Percentiles rank a stretch among this genome's conserved stretches.
These are phyloP conservation scores for Melanotaenia pygmaea DNA, from an alignment of 2,797 vertebrate genomes.

Conservation along the genomic window DNA sequence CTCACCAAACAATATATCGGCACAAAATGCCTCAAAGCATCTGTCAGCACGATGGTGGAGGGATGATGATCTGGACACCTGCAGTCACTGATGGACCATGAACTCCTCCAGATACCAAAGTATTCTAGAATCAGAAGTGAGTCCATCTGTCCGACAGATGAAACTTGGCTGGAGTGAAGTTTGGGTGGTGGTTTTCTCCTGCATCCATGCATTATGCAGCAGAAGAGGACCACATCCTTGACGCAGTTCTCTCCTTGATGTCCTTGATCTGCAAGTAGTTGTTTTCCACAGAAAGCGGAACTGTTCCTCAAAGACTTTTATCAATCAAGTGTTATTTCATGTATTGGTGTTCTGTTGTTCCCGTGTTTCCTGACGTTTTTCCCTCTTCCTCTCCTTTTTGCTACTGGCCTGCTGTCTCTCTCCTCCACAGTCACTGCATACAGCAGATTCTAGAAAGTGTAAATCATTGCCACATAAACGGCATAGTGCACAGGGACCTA, in stretches of 20 bases:
- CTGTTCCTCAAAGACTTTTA: constrained; percentile 19
- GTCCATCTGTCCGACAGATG: no score
- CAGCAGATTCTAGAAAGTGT: constrained; percentile 99
- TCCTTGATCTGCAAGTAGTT: no score
- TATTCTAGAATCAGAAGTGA: no score
- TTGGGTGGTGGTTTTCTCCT: not conserved
- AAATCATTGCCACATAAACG: constrained; percentile 97
- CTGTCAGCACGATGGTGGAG: no score
- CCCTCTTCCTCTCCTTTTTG: constrained; percentile 65
- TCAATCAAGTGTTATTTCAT: constrained; percentile 20
- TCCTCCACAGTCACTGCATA: constrained; percentile 94
- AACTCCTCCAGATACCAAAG: no score
- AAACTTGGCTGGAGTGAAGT: no score
- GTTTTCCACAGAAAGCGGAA: not conserved
- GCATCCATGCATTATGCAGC: not conserved
- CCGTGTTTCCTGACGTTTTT: constrained; percentile 55
- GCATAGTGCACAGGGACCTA: constrained; percentile 98
- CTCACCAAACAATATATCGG: no score
- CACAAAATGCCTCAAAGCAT: no score
- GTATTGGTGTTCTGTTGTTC: constrained; percentile 40
- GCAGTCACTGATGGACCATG: no score
- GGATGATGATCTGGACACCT: no score
- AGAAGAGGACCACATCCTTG: not conserved
- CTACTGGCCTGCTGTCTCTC: constrained; percentile 57
- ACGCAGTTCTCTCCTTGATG: not conserved